Conservation (phyloP, 1,140 invertebrate genomes). For the Aphaenogaster ashmeadi region DNA sequence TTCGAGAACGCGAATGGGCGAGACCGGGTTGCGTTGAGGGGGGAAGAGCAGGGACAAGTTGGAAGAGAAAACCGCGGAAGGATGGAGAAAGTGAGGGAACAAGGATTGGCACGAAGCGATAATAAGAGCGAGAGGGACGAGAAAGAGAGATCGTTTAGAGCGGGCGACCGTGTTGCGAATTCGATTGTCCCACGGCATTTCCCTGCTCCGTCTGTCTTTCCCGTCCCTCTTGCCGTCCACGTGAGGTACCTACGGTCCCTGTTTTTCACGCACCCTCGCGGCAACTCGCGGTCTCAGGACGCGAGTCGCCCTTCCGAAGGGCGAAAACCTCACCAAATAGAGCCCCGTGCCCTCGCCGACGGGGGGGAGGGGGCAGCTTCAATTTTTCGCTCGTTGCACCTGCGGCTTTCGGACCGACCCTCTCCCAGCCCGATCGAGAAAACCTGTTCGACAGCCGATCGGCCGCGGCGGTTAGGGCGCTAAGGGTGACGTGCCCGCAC, state of each 20-base stretch:
- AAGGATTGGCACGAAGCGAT: conserved; percentile 40
- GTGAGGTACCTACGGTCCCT: conserved; percentile 25
- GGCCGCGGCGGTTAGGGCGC: conserved; percentile 54
- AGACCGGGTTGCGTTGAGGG: neutral
- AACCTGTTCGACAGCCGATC: conserved; percentile 71
- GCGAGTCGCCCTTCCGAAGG: conserved; percentile 33
- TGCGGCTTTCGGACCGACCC: conserved; percentile 72
- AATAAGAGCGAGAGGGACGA: conserved; percentile 60
- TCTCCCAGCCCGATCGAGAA: conserved; percentile 47
- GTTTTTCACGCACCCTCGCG: conserved; percentile 55
- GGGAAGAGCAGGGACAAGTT: neutral
- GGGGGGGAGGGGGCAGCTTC: conserved; percentile 62
- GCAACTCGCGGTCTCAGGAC: conserved; percentile 60
- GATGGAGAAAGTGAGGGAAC: neutral
- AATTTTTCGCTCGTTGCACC: conserved; percentile 83
- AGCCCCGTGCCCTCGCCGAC: conserved; percentile 42
- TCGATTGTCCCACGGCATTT: conserved; percentile 76
- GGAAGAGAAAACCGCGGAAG: conserved; percentile 47
- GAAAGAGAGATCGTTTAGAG: conserved; percentile 47
- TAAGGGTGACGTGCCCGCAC: conserved; percentile 69
- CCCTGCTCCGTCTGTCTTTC: neutral
- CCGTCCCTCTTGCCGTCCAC: conserved; percentile 27
- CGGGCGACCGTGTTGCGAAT: conserved; percentile 72
- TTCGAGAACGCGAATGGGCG: conserved; percentile 29
- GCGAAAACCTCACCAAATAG: conserved; percentile 74